Percentiles rank a stretch among this genome's conserved stretches.
These are phyloP conservation scores for Plebejus argus DNA, from an alignment of 2,888 invertebrate species.

Conservation along the genomic window DNA sequence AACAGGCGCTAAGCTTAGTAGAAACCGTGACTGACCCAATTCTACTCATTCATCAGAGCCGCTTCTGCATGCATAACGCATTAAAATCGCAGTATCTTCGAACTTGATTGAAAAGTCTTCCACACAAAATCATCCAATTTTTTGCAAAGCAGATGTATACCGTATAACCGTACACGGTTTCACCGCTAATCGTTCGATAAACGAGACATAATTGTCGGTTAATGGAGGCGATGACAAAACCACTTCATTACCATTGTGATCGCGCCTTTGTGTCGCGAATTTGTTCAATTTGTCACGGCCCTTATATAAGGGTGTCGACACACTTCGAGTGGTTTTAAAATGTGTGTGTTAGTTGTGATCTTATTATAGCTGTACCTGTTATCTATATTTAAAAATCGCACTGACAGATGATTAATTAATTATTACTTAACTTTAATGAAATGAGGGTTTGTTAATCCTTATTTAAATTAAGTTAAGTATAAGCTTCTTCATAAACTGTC, in stretches of 20 bases:
- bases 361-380: too few species aligned
- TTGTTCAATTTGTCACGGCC: constrained; percentile 42
- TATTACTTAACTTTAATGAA: too few species aligned
- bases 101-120: not conserved
- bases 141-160: constrained; percentile 30
- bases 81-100: not conserved
- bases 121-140: not conserved
- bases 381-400: too few species aligned
- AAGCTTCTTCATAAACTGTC: too few species aligned
- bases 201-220: constrained; percentile 71
- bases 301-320: constrained; percentile 7
- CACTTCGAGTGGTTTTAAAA: not conserved
- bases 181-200: constrained; percentile 69
- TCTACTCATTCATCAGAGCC: too few species aligned
- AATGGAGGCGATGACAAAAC: constrained; percentile 74
- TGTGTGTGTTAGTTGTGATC: too few species aligned
- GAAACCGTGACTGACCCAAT: too few species aligned
- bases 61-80: not conserved
- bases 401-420: too few species aligned
- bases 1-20: too few species aligned
- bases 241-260: constrained; percentile 65
- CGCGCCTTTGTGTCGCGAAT: constrained; percentile 65
- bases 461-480: too few species aligned
- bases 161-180: constrained; percentile 40
- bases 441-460: too few species aligned